phyloP scores from a whole-genome alignment of 2,113 vertebrate species.

The Prietella phreatophila region DNA sequence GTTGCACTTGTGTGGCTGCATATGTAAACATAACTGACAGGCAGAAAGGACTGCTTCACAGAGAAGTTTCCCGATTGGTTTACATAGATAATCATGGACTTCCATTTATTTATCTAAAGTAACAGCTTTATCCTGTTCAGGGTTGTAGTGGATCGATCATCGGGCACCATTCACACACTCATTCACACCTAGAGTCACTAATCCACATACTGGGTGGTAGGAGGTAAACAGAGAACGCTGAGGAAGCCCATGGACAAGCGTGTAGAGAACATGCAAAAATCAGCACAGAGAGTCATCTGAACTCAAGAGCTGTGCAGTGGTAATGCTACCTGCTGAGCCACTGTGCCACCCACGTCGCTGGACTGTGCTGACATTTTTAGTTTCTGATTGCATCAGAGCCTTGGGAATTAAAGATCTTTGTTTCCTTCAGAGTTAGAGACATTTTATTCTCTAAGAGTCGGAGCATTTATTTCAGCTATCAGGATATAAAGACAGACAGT shows the following conservation, averaged over 20 bases:
- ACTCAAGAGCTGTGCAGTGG: neutral
- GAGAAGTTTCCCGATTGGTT: neutral
- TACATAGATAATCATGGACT: neutral
- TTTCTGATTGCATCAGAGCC: constrained; percentile 9
- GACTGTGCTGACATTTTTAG: constrained; percentile 14
- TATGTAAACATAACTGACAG: no score
- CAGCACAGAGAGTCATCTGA: neutral
- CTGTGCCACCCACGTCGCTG: neutral
- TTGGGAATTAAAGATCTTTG: neutral
- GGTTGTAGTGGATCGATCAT: neutral
- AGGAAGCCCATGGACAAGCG: neutral
- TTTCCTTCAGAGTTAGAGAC: no score
- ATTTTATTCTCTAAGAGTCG: neutral
- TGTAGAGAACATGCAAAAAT: no score
- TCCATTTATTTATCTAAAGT: neutral
- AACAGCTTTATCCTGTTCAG: neutral
- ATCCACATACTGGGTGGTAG: neutral
- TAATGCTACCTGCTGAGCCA: constrained; percentile 1
- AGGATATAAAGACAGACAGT: neutral
- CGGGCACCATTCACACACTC: neutral
- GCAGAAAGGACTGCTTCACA: neutral
- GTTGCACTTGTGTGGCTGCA: neutral
- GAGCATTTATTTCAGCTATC: neutral
- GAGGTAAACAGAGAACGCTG: neutral
- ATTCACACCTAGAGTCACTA: neutral